Base-by-base conservation (phyloP, 2,888 invertebrate genomes). In the Thera britannica region DNA sequence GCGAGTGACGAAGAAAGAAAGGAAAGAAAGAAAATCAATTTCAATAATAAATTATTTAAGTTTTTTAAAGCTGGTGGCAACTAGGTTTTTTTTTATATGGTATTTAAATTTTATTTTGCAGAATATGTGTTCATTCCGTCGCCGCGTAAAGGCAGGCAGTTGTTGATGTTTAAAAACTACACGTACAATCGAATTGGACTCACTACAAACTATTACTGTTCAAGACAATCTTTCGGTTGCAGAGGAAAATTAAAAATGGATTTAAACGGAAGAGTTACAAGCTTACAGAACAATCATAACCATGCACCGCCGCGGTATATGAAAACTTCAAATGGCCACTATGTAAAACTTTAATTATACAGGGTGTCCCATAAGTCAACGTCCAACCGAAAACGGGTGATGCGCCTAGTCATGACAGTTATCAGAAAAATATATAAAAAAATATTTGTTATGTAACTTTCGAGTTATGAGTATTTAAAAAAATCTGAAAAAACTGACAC, bases 231-330 rank as follows among this genome's bases (percentile, higher is more conserved):
- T 9, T 5, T 4, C 9, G 75, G 73, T 0, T 78, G 76, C 52
- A 72, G 67, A 48, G 76, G 74, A 0, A 70, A 62, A 7, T 67
- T 79, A 5, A 75, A 73, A 51, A 51, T 76, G 12, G 68, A 64
- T 46, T 41, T 12, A 1, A 41, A 67, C n/a, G 71, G 73, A 0
- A 56, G 9, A 1, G 51, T 75, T 8, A 9, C 57, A 2, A 62
- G 52, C 0, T 41, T 56, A 3, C n/a, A 58, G 2, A 23, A 56
- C n/a, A 59, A 56, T 0, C 85, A 86, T 62, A 74, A 61, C 3
- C 86, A 86, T 51, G 71, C 67, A 3, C 83, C 82, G 2, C 84
- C 82, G 0, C 76, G 70, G 1, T 83, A 83, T 62, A 48, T 78
- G 35, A 60, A 75, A 23, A 77, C 78, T 1, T 35, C 74, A 2